Conservation (phyloP, 2,797 vertebrate species). For the Cirrhinus molitorella region DNA sequence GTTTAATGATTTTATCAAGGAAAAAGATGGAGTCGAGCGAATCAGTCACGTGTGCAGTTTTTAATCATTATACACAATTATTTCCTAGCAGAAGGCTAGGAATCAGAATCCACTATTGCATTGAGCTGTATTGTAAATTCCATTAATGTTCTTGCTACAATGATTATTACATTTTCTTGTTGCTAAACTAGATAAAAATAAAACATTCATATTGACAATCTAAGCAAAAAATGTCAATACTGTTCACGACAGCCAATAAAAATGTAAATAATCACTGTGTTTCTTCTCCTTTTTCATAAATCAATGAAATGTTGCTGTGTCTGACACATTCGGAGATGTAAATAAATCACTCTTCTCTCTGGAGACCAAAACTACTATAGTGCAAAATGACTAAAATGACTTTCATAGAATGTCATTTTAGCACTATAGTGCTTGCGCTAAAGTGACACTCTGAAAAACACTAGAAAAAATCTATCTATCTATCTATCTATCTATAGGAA, state of each 20-base stretch:
- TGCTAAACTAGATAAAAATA: not conserved
- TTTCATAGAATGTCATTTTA: not conserved
- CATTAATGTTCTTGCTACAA: not conserved
- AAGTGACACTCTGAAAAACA: not conserved
- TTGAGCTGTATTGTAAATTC: not conserved
- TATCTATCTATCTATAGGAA: not conserved
- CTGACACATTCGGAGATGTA: not conserved
- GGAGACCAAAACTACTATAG: not conserved
- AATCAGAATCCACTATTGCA: not conserved
- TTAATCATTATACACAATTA: not conserved
- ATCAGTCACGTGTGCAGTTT: not conserved
- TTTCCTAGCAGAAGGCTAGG: not conserved
- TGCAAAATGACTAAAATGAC: not conserved
- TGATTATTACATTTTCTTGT: too few relatives aligned
- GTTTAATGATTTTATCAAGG: not conserved
- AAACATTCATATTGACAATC: not conserved
- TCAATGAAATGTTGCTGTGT: not conserved
- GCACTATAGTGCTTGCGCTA: not conserved
- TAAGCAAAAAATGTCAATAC: not conserved
- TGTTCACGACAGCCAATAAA: conserved; percentile 2
- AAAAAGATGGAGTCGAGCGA: not conserved
- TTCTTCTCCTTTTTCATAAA: not conserved
- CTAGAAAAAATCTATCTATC: not conserved
- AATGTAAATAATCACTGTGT: not conserved
- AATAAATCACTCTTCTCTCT: not conserved